Evolutionary conservation across 2,113 vertebrate genomes (phyloP).

Genomic region (Antennarius striatus): DNA sequence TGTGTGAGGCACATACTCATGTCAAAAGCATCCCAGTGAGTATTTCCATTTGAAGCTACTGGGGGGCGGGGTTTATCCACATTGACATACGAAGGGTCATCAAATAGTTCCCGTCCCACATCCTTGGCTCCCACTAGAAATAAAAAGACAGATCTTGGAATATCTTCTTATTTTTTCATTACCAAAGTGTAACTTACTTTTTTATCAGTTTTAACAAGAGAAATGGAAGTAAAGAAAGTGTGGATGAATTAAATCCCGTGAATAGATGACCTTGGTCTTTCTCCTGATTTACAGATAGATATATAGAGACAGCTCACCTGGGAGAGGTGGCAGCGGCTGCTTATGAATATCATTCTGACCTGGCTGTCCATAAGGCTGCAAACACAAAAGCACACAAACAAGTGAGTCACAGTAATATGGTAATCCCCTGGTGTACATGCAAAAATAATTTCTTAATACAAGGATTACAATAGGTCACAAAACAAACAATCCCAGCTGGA

Average conservation of each 20-base stretch:
- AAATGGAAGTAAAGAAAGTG: neutral
- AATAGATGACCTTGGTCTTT: neutral
- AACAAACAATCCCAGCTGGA: neutral
- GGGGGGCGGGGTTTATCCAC: constrained; percentile 89
- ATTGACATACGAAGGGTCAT: constrained; percentile 96
- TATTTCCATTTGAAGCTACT: constrained; percentile 83
- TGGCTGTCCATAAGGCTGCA: constrained; percentile 81
- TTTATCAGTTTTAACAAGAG: neutral
- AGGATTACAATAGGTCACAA: constrained; percentile 1
- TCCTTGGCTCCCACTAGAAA: constrained; percentile 74
- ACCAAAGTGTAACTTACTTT: neutral
- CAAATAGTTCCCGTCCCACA: constrained; percentile 82
- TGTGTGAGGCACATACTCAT: constrained; percentile 85
- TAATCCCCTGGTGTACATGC: neutral
- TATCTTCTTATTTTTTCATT: neutral
- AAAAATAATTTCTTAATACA: constrained; percentile 1
- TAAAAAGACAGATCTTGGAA: constrained; percentile 1
- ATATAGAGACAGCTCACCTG: constrained; percentile 70
- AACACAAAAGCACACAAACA: constrained; percentile 50
- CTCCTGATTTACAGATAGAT: constrained; percentile 6
- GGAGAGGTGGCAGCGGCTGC: constrained; percentile 81
- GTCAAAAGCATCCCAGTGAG: constrained; percentile 91
- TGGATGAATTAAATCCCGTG: neutral
- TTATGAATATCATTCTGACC: constrained; percentile 83
- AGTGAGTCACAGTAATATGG: constrained; percentile 17